Evolutionary conservation across 2,113 vertebrate species (phyloP).

Genomic region (Pitta sordida): DNA sequence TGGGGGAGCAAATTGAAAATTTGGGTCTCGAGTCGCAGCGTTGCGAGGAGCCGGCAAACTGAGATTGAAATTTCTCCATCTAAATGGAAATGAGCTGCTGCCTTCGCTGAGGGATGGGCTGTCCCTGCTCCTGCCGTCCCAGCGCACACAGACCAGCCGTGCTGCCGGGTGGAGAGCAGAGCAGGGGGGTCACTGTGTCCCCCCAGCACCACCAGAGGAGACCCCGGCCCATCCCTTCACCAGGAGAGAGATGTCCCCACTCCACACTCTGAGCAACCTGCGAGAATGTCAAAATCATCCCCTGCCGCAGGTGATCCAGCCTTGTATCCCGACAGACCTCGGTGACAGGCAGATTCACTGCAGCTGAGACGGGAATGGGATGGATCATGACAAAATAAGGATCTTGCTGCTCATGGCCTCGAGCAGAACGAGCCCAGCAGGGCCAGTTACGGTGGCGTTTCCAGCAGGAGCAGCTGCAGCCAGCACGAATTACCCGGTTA

Average conservation of each 20-base stretch:
- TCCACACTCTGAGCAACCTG: not conserved
- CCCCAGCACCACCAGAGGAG: accelerated
- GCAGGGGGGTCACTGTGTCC: accelerated
- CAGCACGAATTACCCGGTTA: not conserved
- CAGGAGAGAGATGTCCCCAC: not conserved
- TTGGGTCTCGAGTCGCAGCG: not conserved
- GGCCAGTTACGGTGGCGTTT: not conserved
- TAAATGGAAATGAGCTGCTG: conserved; percentile 34
- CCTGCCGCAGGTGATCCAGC: not conserved
- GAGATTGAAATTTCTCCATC: conserved; percentile 20
- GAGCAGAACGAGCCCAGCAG: not conserved
- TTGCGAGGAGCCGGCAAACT: not conserved
- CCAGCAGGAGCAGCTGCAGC: not conserved
- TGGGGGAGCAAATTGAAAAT: not conserved
- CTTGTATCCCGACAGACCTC: accelerated
- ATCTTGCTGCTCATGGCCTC: not conserved
- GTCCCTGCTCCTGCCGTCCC: accelerated
- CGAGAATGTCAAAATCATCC: not conserved
- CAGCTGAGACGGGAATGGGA: not conserved
- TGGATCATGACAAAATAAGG: not conserved
- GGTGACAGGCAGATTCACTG: not conserved
- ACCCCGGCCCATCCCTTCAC: not conserved
- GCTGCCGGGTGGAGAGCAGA: not conserved
- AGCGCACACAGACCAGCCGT: not conserved
- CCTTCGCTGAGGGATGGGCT: not conserved